phyloP scores from a whole-genome alignment of 37 sponge, comb jelly and placozoan species.

The Agelas oroides region DNA sequence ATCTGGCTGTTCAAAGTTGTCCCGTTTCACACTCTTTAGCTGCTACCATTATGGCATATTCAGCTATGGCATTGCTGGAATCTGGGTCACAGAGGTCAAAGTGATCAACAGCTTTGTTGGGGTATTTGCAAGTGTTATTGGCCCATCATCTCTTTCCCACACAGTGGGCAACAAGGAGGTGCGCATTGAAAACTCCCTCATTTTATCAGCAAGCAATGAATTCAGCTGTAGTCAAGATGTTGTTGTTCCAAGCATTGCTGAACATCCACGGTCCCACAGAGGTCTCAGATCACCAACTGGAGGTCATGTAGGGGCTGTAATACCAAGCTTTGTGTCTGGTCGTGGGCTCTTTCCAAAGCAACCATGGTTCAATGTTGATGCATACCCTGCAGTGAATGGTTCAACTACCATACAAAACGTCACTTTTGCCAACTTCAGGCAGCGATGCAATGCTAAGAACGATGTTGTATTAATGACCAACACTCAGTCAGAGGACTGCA shows the following conservation, averaged over 20 bases:
- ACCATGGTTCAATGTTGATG: slow-evolving; percentile 38
- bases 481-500: slow-evolving; percentile 69
- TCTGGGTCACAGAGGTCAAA: slow-evolving; percentile 41
- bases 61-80: slow-evolving; percentile 61
- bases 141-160: slow-evolving; percentile 74
- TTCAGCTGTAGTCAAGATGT: slow-evolving; percentile 54
- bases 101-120: slow-evolving; percentile 86
- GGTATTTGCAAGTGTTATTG: slow-evolving; percentile 73
- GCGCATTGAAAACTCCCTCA: slow-evolving; percentile 40
- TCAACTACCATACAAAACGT: slow-evolving; percentile 53
- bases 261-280: slow-evolving; percentile 48
- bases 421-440: slow-evolving; percentile 51
- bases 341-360: slow-evolving; percentile 58
- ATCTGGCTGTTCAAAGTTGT: slow-evolving; percentile 61
- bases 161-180: slow-evolving; percentile 54
- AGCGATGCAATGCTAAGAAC: not conserved
- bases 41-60: slow-evolving; percentile 89
- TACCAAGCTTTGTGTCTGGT: slow-evolving; percentile 74
- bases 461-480: slow-evolving; percentile 78
- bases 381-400: slow-evolving; percentile 89
- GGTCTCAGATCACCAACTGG: not conserved
- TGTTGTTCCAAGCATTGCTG: slow-evolving; percentile 38
- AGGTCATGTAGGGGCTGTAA: slow-evolving; percentile 78
- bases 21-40: slow-evolving; percentile 61
- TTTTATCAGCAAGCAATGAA: slow-evolving; percentile 44